Evolutionary conservation across 2,113 vertebrate genomes (phyloP), one percentile per base, ranked within the genome.

Genomic region (Triplophysa rosa): DNA sequence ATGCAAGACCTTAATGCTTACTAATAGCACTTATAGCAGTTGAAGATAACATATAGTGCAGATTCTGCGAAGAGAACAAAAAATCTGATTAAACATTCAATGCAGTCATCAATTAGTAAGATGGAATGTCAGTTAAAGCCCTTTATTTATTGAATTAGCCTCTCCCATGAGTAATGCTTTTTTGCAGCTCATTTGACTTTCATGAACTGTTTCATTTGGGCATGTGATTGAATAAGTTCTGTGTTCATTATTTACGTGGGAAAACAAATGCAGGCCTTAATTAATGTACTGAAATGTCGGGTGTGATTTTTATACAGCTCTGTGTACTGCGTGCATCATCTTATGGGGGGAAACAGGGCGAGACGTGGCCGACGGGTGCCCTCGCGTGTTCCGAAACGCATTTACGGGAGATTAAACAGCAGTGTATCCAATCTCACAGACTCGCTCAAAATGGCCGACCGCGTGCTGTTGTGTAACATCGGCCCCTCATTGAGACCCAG

Each of bases 151-250:
- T 77, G 62, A 80, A 80, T 82, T 80, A 82, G n/a, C 29, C 40
- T 69, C 33, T 67, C 40, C 69, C 78, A 26, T 24, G 67, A 63
- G 80, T 62, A 71, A 67, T 66, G 16, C 52, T 49, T 62, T 82
- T 71, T 58, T 81, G 81, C 67, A 67, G 40, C 76, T 79, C 70
- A 81, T 83, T 81, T 81, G 81, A 80, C 81, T 85, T 83, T 79
- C 79, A 83, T 80, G 71, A 83, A 83, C 61, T 29, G 66, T 81
- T 72, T 79, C 70, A 67, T 49, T 77, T 70, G 67, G 52, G 76
- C 66, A 42, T 79, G 81, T 76, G 78, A 79, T 65, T 75, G 68
- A 73, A 71, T 81, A 61, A 16, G 70, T 77, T 68, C 76, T 24
- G 76, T 77, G 49, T 77, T 71, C 68, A 69, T 77, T 82, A 72